phyloP scores from a whole-genome alignment of 92 coral and sea anemone genomes.

The Phymanthus crucifer region DNA sequence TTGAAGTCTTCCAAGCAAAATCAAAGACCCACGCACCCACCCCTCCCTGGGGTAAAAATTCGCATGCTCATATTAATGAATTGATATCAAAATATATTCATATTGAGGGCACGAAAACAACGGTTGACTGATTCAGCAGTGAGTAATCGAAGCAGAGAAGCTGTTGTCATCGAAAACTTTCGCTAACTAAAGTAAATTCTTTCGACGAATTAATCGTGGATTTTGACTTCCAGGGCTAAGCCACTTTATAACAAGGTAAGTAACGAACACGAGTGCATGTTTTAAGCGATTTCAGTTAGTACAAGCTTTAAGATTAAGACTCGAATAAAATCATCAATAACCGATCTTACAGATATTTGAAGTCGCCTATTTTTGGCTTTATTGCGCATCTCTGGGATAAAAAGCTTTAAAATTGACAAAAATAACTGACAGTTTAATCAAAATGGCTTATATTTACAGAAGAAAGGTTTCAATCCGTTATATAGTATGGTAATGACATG shows the following conservation, averaged over 20 bases:
- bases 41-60: constrained; percentile 2
- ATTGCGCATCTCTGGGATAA: neutral
- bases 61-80: neutral
- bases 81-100: neutral
- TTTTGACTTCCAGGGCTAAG: neutral
- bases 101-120: neutral
- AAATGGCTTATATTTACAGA: neutral
- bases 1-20: neutral
- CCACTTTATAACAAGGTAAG: neutral
- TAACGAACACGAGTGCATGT: neutral
- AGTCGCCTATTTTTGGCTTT: neutral
- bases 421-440: neutral
- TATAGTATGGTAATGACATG: neutral
- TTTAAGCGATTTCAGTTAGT: neutral
- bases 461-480: neutral
- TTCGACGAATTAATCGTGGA: neutral
- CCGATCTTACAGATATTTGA: neutral
- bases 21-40: neutral
- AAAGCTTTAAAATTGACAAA: neutral
- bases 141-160: neutral
- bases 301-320: neutral
- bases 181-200: neutral
- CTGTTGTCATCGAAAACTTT: neutral
- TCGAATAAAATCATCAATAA: neutral
- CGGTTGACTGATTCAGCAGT: constrained; percentile 22